Conservation (phyloP, 2,113 vertebrate genomes). For the Pavo muticus region DNA sequence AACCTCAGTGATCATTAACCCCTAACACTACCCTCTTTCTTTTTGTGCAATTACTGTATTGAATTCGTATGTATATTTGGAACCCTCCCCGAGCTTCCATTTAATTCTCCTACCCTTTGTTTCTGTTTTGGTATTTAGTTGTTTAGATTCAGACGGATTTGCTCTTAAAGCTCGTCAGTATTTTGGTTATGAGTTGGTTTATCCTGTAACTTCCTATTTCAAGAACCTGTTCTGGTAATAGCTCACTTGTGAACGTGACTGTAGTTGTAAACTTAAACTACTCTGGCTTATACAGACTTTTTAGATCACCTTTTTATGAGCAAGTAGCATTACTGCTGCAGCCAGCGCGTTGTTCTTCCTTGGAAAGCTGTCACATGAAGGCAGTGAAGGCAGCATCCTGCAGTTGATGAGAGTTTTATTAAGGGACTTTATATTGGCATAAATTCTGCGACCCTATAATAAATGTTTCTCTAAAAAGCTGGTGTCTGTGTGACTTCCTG, state of each 20-base stretch:
- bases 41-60: conserved; percentile 80
- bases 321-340: conserved; percentile 62
- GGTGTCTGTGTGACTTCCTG: conserved; percentile 49
- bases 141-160: conserved; percentile 57
- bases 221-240: conserved; percentile 32
- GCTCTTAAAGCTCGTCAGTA: conserved; percentile 62
- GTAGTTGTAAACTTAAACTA: conserved; percentile 67
- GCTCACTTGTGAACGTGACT: conserved; percentile 66
- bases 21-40: conserved; percentile 64
- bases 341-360: conserved; percentile 43
- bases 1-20: conserved; percentile 55
- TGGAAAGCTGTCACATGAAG: conserved; percentile 60
- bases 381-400: conserved; percentile 55
- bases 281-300: conserved; percentile 70
- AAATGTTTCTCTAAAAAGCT: conserved; percentile 76
- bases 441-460: conserved; percentile 78
- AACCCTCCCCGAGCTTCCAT: conserved; percentile 67
- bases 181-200: conserved; percentile 68
- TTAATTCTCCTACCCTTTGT: conserved; percentile 55
- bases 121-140: conserved; percentile 74
- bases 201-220: conserved; percentile 51
- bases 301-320: conserved; percentile 72
- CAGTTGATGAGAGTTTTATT: conserved; percentile 74
- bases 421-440: conserved; percentile 78
- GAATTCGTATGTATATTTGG: conserved; percentile 78